Conservation (phyloP, 37 sponge, comb jelly and placozoan genomes). For the Geodia barretti region DNA sequence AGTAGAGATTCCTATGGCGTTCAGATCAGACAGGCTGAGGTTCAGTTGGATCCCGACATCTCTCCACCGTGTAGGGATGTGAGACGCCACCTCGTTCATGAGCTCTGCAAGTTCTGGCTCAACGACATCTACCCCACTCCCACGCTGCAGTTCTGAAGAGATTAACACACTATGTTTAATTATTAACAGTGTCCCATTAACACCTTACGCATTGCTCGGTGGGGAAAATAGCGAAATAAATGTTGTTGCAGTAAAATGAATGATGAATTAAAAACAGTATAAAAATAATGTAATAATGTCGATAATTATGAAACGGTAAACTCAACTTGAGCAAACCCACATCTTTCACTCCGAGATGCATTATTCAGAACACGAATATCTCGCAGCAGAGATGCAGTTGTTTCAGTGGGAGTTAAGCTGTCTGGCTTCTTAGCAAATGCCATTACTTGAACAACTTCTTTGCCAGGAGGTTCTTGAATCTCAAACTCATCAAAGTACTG, state of each 20-base stretch:
- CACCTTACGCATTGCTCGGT: too few relatives aligned
- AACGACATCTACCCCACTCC: not conserved
- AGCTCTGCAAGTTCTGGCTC: constrained; percentile 7
- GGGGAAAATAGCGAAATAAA: too few relatives aligned
- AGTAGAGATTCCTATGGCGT: not conserved
- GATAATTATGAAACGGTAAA: constrained; percentile 11
- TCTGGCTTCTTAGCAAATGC: constrained; percentile 13
- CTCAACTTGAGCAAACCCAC: constrained; percentile 23
- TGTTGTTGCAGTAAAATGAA: not conserved
- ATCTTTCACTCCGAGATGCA: not conserved
- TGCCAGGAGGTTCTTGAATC: constrained; percentile 31
- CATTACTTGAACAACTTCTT: constrained; percentile 27
- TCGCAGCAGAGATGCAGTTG: not conserved
- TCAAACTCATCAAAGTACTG: constrained; percentile 27
- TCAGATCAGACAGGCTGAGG: not conserved
- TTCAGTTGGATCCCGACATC: constrained; percentile 12
- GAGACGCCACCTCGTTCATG: constrained; percentile 38
- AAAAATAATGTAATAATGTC: not conserved
- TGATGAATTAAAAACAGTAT: too few relatives aligned
- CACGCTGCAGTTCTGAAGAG: not conserved
- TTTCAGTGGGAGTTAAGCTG: not conserved
- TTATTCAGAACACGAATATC: constrained; percentile 12
- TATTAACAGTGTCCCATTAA: too few relatives aligned
- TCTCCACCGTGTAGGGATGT: constrained; percentile 18
- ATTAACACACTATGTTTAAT: too few relatives aligned